Evolutionary conservation across 2,888 invertebrate genomes (phyloP), one percentile per base, ranked within the genome.

Genomic region (Seladonia tumulorum): DNA sequence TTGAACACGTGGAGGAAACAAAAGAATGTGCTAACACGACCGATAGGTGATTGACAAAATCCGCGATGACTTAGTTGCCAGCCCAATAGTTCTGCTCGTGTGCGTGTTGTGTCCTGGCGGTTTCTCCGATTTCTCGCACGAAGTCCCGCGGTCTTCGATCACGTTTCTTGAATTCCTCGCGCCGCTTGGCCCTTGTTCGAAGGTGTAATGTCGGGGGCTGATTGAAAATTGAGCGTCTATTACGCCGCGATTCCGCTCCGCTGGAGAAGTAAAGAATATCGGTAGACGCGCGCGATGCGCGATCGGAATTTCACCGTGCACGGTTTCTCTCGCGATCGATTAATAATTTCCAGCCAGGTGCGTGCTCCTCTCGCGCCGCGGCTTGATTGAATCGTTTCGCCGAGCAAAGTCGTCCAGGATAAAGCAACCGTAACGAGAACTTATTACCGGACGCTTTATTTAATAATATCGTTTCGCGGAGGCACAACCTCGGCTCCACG

Each of bases 261-360:
- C 5, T 1, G 12, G 5, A 35, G 70, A 42, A 22, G 10, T n/a
- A n/a, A 49, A 76, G 35, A 49, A 71, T 45, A n/a, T 57, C 39
- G 63, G 18, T n/a, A 7, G 45, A 2, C 10, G 1, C 10, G 2
- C 39, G 29, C 39, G 53, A n/a, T n/a, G n/a, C 39, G 12, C 18
- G 78, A 75, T 49, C 22, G 66, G 75, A 29, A 76, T 85, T 79
- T 72, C 35, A 25, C 5, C 53, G 73, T 45, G 35, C 29, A 47
- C 47, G 39, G 53, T 79, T 83, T 66, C 5, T n/a, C n/a, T n/a
- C 39, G 8, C 75, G n/a, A 29, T 75, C 45, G 53, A 83, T 82
- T 57, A 66, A 77, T n/a, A 3, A 29, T 35, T 70, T 74, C 29
- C 68, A 35, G 4, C 16, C 35, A 35, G 47, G 29, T 16, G 49